Evolutionary conservation across 1,140 invertebrate species (phyloP), one percentile per base, ranked within the genome.

Genomic region (Drosophila micromelanica): DNA sequence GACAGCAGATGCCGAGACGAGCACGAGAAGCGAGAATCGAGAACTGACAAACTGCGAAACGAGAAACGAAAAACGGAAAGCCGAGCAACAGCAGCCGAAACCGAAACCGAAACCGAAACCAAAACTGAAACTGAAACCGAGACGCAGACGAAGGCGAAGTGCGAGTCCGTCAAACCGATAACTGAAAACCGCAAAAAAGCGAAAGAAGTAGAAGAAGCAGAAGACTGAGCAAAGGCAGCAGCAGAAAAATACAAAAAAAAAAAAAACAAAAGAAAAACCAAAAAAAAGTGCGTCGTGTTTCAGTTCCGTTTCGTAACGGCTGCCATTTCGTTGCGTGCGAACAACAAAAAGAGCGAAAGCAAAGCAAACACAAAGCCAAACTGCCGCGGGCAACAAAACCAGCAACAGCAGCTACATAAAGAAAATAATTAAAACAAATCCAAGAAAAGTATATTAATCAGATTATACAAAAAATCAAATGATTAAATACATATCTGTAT

Each of bases 1-100:
- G 76, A 84, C 61, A 76, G 42, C 80, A 84, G 80, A 85, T 85
- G 80, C 76, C 80, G 80, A 73, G 51, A 73, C 78, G 73, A 84
- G 73, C 70, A 73, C 71, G 65, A 71, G 38, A 48, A 42, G 43
- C 67, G 64, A 65, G 69, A 62, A 46, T 27, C 20, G 20, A 23
- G 20, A 23, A 23, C 20, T 23, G 20, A 23, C 20, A 23, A 23
- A 23, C 20, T 42, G 38, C 12, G 37, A 35, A 6, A 17, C 48
- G 54, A 45, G 38, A 56, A 62, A 11, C 60, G 49, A 67, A 32
- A 40, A 35, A 51, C 49, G 38, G n/a, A 15, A 32, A 42, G 35
- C 23, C 27, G 61, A 45, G 45, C 37, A 67, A 59, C 46, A 43
- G 56, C 42, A 60, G 56, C 17, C 57, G 54, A 70, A 60, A 78